These are phyloP conservation scores for Argopecten irradians DNA, from an alignment of 1,140 invertebrate genomes.

Conservation along the genomic window DNA sequence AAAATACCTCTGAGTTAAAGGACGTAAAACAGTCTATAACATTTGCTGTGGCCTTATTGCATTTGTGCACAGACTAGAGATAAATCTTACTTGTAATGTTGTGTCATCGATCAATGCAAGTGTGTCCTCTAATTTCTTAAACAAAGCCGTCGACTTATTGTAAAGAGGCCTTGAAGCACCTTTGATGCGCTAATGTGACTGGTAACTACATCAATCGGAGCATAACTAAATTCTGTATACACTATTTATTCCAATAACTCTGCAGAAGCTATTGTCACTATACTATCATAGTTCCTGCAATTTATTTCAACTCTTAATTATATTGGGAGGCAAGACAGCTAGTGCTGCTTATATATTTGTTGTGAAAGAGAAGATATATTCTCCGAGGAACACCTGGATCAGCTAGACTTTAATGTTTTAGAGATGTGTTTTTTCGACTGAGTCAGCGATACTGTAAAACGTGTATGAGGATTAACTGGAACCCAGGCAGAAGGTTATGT, in stretches of 20 bases:
- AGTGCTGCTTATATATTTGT: background rate
- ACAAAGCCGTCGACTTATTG: background rate
- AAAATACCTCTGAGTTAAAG: too few species aligned
- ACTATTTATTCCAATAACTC: background rate
- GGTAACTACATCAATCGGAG: background rate
- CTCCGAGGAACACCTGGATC: background rate
- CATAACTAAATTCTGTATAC: background rate
- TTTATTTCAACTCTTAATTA: background rate
- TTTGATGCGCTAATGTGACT: background rate
- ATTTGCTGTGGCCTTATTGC: background rate
- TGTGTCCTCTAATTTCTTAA: background rate
- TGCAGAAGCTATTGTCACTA: background rate
- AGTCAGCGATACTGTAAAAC: background rate
- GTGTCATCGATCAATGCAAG: conserved; percentile 15
- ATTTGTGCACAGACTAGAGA: background rate
- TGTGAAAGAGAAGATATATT: background rate
- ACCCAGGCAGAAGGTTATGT: background rate
- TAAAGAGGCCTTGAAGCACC: background rate
- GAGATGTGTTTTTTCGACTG: background rate
- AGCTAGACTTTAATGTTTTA: background rate
- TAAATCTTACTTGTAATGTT: conserved; percentile 10
- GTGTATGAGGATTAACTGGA: background rate
- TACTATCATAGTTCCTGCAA: background rate
- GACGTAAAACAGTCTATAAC: background rate
- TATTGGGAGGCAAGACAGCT: background rate